phyloP scores from a whole-genome alignment of 2,888 invertebrate species.

The Leptopilina myrica region DNA sequence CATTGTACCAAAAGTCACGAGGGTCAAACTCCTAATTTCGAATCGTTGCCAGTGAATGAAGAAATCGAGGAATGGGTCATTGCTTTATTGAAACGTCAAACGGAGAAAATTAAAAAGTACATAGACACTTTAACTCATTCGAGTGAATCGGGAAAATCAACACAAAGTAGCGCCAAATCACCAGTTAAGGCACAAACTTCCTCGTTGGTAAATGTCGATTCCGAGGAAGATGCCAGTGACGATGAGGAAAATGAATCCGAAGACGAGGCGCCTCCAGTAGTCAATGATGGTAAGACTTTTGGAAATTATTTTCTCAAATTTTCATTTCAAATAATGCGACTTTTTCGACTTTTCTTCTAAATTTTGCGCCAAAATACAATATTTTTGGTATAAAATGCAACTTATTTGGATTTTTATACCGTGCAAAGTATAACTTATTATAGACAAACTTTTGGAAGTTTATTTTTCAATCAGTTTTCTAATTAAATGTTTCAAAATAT shows the following conservation, averaged over 20 bases:
- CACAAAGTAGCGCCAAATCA: constrained; percentile 1
- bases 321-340: too few relatives aligned
- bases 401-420: too few relatives aligned
- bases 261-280: constrained; percentile 59
- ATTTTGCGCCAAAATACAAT: too few relatives aligned
- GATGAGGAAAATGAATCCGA: constrained; percentile 53
- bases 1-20: constrained; percentile 79
- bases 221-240: constrained; percentile 40
- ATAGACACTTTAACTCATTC: not conserved
- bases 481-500: too few relatives aligned
- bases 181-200: not conserved
- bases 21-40: constrained; percentile 56
- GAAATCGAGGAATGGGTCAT: constrained; percentile 79
- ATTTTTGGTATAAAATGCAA: too few relatives aligned
- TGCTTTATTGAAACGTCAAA: constrained; percentile 2
- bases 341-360: too few relatives aligned
- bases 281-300: constrained; percentile 54
- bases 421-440: too few relatives aligned
- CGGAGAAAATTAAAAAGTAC: constrained; percentile 15
- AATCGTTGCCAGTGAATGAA: constrained; percentile 74
- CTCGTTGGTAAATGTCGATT: constrained; percentile 45
- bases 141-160: not conserved
- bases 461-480: too few relatives aligned
- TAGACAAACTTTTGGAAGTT: too few relatives aligned
- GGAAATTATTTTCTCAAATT: not conserved